Conservation (phyloP, 2,797 vertebrate species). For the Tangara arthus region DNA sequence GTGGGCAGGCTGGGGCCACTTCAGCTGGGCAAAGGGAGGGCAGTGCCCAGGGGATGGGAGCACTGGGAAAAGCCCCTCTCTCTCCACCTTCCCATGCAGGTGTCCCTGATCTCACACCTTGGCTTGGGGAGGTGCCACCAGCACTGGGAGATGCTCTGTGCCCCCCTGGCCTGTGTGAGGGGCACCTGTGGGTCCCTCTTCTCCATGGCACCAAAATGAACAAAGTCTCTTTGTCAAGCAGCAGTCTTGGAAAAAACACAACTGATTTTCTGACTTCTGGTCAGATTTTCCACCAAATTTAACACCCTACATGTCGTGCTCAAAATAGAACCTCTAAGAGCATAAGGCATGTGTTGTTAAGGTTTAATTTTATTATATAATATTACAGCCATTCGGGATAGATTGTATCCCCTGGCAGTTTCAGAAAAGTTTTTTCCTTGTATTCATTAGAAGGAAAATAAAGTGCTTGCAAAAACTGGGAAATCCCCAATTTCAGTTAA, state of each 20-base stretch:
- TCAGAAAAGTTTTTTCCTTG: slow-evolving; percentile 13
- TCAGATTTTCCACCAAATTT: slow-evolving; percentile 56
- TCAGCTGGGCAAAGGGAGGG: not conserved
- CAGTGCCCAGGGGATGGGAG: not conserved
- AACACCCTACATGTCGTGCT: not conserved
- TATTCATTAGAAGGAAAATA: slow-evolving; percentile 59
- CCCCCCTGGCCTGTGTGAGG: accelerated
- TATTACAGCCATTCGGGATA: slow-evolving; percentile 13
- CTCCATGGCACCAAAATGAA: not conserved
- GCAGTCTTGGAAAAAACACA: not conserved
- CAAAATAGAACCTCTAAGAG: not conserved
- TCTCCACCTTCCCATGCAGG: not conserved
- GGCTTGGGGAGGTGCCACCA: not conserved
- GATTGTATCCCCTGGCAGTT: slow-evolving; percentile 48
- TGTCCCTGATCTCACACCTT: accelerated
- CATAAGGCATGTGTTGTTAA: slow-evolving; percentile 14
- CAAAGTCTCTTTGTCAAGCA: not conserved
- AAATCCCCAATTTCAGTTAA: slow-evolving; percentile 61
- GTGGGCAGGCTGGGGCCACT: not conserved
- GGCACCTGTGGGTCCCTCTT: not conserved
- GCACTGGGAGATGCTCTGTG: accelerated
- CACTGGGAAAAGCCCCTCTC: not conserved
- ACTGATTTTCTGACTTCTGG: slow-evolving; percentile 19
- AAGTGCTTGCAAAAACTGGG: slow-evolving; percentile 57
- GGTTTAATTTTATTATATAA: slow-evolving; percentile 44